Base-by-base conservation (phyloP, 2,113 vertebrate species). In the Girardinichthys multiradiatus region DNA sequence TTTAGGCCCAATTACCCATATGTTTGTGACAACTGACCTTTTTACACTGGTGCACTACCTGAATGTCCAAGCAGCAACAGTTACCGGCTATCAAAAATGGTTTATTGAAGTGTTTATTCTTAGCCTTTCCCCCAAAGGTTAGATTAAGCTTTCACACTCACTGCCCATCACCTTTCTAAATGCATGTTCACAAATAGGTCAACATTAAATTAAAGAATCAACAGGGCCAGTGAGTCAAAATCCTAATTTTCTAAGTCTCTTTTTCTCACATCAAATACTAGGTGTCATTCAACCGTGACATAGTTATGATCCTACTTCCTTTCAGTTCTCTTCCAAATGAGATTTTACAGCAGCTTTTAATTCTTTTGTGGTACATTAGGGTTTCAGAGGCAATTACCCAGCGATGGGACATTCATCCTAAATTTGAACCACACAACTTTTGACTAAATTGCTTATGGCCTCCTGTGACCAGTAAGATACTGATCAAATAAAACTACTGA, bases 31-130 rank as follows among this genome's bases (percentile, higher is more conserved):
- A 79, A 83, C 86, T 90, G 91, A 92, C 93, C 90, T 92, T 94
- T 93, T 89, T 77, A 64, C 62, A 48, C 72, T 30, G 76, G 64
- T 87, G 81, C 76, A 76, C 68, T 69, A 75, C 77, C 88, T 92
- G 82, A 79, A 77, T 70, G 81, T 87, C 86, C 86, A 80, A 83
- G 76, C 86, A 86, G 85, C 76, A 78, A 74, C 84, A 83, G 75
- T 88, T 79, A 85, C 66, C 76, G 87, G 84, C 86, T 79, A 89
- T 92, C 92, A 92, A 74, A 91, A 90, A 87, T 42, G 62, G 62
- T 92, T 92, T 91, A 92, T 91, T 88, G 76, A 86, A 87, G 80
- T 86, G 85, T 88, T 91, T 92, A 93, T 92, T 93, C 89, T 92
- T 87, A 89, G 90, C 77, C 82, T 80, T 70, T 62, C 71, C 76